phyloP scores from a whole-genome alignment of 2,797 vertebrate species.

The Propithecus deckenii region DNA sequence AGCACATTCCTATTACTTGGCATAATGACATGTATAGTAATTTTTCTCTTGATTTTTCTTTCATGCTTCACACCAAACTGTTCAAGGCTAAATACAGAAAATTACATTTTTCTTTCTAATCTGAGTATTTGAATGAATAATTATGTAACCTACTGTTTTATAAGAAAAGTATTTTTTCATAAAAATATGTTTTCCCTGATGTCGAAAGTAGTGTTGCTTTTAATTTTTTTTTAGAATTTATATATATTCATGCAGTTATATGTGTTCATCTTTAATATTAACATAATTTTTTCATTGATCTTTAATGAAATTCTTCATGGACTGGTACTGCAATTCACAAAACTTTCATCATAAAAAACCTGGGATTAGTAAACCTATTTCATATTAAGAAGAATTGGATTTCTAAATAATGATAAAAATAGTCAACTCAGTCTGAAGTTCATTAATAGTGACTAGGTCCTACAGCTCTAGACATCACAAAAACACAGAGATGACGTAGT shows the following conservation, averaged over 20 bases:
- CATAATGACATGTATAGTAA: conserved; percentile 8
- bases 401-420: background rate
- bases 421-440: background rate
- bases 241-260: background rate
- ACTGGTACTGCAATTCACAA: background rate
- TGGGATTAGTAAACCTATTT: background rate
- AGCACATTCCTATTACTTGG: background rate
- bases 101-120: conserved; percentile 50
- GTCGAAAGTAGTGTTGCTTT: background rate
- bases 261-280: background rate
- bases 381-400: background rate
- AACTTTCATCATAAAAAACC: background rate
- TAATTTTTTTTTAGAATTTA: background rate
- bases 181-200: background rate
- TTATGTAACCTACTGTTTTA: background rate
- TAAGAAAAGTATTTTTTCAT: background rate
- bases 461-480: background rate
- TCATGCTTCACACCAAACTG: conserved; percentile 41
- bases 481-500: background rate
- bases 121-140: conserved; percentile 54
- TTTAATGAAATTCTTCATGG: conserved; percentile 9
- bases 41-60: conserved; percentile 47
- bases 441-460: background rate
- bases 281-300: background rate
- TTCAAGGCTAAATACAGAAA: conserved; percentile 57